Base-by-base conservation (phyloP, 2,888 invertebrate genomes). In the Sepioteuthis lessoniana region DNA sequence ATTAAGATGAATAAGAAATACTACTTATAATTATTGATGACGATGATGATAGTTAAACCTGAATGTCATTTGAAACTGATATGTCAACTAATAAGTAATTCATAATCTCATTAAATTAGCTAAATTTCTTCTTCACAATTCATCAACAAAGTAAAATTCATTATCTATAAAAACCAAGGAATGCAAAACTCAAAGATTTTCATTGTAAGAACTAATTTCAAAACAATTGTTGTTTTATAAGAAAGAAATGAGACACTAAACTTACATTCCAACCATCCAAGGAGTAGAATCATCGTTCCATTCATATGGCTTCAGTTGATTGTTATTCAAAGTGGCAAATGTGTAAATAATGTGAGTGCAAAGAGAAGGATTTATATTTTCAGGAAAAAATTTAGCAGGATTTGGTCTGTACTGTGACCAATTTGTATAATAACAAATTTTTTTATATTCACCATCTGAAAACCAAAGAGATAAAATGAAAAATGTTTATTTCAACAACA, bases 241-340 rank as follows among this genome's bases (percentile, higher is more conserved):
- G 10, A 60, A n/a, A 76, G 13, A 16, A 76, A 31, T 76, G 16
- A 16, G 28, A 31, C 46, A 25, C 10, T 37, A 21, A 93, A 94
- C 95, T 94, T 92, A 95, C 95, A 95, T 95, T 31, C 95, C 95
- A 60, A 94, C 93, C 42, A 91, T 94, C 95, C 95, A 95, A 46
- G 90, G 94, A 31, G 94, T 94, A 13, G 93, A 93, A 97, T 99
- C 99, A 96, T 99, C 99, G 97, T 99, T 99, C 95, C 98, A 98
- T 97, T 99, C 99, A 97, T 99, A 99, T 42, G 99, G 98, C 95
- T 98, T 98, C 94, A 99, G 97, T 96, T 98, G 98, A 95, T 99
- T 99, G 97, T 99, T 99, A 97, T 99, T 99, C 97, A 99, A 97
- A 99, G 99, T 99, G 0, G 99, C 99, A 97, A 99, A 99, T n/a